Evolutionary conservation across 1,140 invertebrate species (phyloP), one percentile per base, ranked within the genome.

Genomic region (Heliconius eleuchia): DNA sequence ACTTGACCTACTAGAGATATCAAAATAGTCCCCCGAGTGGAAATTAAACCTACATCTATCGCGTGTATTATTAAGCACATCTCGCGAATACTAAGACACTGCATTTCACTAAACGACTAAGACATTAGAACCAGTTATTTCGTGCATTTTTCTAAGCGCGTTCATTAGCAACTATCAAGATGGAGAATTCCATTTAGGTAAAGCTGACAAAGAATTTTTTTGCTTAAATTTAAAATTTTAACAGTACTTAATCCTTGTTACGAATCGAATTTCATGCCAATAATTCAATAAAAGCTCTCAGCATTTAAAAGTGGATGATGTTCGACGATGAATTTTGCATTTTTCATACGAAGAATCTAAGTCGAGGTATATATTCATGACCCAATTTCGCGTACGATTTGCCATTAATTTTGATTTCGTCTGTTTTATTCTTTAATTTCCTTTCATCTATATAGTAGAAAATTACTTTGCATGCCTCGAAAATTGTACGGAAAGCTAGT

Each of bases 261-360:
- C 60, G 27, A 66, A 66, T 9, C 23, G 27, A 16, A 30, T 66
- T 66, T 13, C 60, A 66, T 27, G 11, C 60, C 27, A 66, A 66
- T 66, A 66, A 30, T 66, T 66, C 27, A 66, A 66, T 66, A 66
- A 66, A 66, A 66, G 27, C 60, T 66, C 27, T 27, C 23, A 66
- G 60, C 60, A 66, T 66, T 66, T 66, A 66, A 27, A 66, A 66
- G 4, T 27, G 60, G 27, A 66, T 66, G 60, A 66, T 66, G 13
- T 66, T 66, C 60, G 27, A 18, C 27, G 60, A 13, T 30, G 60
- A 66, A 66, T 30, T 66, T 66, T 30, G 27, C 60, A 66, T 66
- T 66, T 66, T 66, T 66, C 60, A 66, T 66, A 27, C 27, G 27
- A 66, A 16, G 27, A 66, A 66, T 66, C 9, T 23, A 66, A 66